These are phyloP conservation scores for Brachyalestes nurse DNA, from an alignment of 2,797 vertebrate genomes.

Conservation along the genomic window DNA sequence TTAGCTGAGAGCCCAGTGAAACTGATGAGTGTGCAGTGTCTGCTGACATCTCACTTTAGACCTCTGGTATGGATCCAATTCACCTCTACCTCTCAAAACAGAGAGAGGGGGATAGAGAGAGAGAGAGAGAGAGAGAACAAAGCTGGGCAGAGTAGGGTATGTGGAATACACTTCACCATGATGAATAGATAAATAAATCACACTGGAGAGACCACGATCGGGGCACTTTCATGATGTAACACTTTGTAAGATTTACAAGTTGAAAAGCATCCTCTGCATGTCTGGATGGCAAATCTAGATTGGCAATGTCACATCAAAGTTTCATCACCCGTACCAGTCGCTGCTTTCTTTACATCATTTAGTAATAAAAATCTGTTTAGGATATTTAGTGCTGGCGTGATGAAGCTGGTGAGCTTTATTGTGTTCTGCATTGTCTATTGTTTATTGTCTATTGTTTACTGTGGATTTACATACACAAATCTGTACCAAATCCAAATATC, in stretches of 20 bases:
- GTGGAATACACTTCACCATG: conserved; percentile 40
- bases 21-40: conserved; percentile 22
- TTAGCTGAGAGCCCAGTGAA: conserved; percentile 1
- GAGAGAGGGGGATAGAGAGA: conserved; percentile 6
- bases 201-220: conserved; percentile 42
- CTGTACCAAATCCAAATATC: background rate
- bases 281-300: conserved; percentile 25
- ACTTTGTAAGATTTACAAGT: conserved; percentile 46
- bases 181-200: conserved; percentile 54
- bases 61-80: conserved; percentile 25
- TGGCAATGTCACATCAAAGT: conserved; percentile 26
- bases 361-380: background rate
- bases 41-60: conserved; percentile 23
- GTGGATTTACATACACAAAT: background rate
- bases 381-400: background rate
- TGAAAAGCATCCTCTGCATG: conserved; percentile 36
- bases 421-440: no score
- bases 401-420: no score
- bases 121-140: conserved; percentile 25
- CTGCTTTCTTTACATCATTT: background rate
- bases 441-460: background rate
- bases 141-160: conserved; percentile 31
- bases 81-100: conserved; percentile 32
- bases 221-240: conserved; percentile 58
- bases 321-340: conserved; percentile 23